Base-by-base conservation (phyloP, 2,113 vertebrate species). In the Ovibos moschatus region DNA sequence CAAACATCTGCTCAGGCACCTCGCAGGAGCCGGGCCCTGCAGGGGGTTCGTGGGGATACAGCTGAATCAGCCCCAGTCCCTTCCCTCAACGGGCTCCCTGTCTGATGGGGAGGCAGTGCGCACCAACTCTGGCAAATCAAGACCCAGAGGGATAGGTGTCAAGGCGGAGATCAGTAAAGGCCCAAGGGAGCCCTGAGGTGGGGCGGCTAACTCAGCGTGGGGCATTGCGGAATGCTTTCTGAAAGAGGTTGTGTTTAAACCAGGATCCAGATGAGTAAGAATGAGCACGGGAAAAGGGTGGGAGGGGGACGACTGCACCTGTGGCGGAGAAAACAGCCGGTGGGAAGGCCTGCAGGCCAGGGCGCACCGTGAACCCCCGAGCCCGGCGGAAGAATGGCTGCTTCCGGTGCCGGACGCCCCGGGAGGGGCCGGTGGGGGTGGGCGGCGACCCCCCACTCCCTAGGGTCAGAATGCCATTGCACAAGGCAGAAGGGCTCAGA, bases 321-420 rank as follows among this genome's bases (percentile, higher is more conserved):
- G 28, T 3, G 5, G 47, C 2, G 3, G 14, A 30, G 16, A 45
- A 27, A 13, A 30, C 0, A 12, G 43, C 82, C 14, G 5, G 50
- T 23, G 10, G 10, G 5, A 33, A 51, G 78, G 51, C 40, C 78
- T 15, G 0, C 27, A 30, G 50, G 33, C n/a, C 3, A 2, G 1
- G 58, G 55, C 21, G 4, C 40, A 4, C 25, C 3, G 1, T 13
- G 81, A 33, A 12, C 71, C 45, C 23, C 62, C 12, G 67, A 40
- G n/a, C 67, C 67, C n/a, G 0, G 67, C 5, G 3, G 10, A 25
- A 2, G 57, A 30, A 55, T 0, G 36, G 74, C 47, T 28, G 8
- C 27, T 60, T 47, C 25, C 2, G 1, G 16, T 2, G 6, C 12
- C 1, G 19, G 87, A 15, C 0, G 11, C 28, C 30, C 2, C 0